These are phyloP conservation scores for Dissostichus mawsoni DNA, from an alignment of 2,113 vertebrate species.

Conservation along the genomic window DNA sequence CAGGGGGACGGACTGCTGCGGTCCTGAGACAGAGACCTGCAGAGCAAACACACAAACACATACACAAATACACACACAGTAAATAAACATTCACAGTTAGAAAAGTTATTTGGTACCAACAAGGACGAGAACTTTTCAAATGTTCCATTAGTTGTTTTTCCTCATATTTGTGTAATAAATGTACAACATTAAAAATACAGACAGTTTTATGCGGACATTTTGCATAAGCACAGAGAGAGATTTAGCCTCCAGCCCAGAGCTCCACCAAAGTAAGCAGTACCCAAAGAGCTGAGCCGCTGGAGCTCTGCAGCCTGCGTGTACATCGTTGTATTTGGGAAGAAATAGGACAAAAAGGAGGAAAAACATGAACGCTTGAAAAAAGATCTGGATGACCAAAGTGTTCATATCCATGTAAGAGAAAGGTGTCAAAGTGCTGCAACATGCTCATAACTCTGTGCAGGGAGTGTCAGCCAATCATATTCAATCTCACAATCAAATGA, in stretches of 20 bases:
- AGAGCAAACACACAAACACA: neutral
- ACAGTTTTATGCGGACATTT: neutral
- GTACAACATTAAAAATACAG: neutral
- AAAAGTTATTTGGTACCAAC: neutral
- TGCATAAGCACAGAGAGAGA: neutral
- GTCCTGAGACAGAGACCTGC: slow-evolving; percentile 91
- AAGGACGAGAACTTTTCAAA: no score
- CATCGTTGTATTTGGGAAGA: neutral
- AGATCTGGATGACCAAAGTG: neutral
- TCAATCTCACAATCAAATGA: no score
- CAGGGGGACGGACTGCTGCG: slow-evolving; percentile 87
- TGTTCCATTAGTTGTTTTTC: no score
- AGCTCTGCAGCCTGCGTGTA: slow-evolving; percentile 25
- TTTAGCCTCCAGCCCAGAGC: neutral
- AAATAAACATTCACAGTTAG: neutral
- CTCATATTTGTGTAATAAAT: neutral
- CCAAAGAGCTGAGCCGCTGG: slow-evolving; percentile 13
- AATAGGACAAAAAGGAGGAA: neutral
- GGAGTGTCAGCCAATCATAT: no score
- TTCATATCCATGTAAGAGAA: neutral
- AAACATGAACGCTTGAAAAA: slow-evolving; percentile 4
- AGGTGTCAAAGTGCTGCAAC: neutral
- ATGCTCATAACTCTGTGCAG: neutral
- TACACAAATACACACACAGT: neutral
- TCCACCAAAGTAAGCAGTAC: slow-evolving; percentile 17